Evolutionary conservation across 2,888 invertebrate species (phyloP), one percentile per base, ranked within the genome.

Genomic region (Cephus pygmeus): DNA sequence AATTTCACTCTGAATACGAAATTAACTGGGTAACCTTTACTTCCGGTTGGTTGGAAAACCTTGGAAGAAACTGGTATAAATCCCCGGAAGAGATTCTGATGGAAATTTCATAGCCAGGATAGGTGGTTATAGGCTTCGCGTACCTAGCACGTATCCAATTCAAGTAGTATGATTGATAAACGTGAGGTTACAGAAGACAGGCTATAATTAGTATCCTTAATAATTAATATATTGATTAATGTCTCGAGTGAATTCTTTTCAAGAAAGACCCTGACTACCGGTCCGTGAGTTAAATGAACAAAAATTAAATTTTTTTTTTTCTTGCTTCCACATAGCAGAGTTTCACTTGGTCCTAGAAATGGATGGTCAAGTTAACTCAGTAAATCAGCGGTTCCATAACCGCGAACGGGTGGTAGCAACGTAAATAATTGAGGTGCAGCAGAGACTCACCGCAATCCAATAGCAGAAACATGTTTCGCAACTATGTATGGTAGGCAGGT

Each of bases 381-480:
- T 85, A 85, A 85, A 85, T 85, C 85, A 85, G 83, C 75, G 82
- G 81, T 85, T 84, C 82, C 82, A 85, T 85, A 84, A 85, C 83
- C 77, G 83, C 81, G 80, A 85, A 83, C 81, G 78, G 80, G 74
- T 79, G 80, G 77, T 81, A 77, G 79, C 76, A 36, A 77, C 79
- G 84, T 83, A 84, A 83, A 85, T 84, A 85, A 85, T 78, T 79
- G 83, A 79, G 79, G 76, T 75, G 77, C 78, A 78, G 80, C 82
- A 84, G 56, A 56, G 56, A 56, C 82, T 78, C 77, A 75, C 75
- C 79, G 84, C 82, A 82, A 84, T 84, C 79, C 81, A 83, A 84
- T 84, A 84, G 81, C 81, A 80, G 75, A 75, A 82, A 79, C 78
- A 79, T 73, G 23, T 56, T 56, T 56, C 56, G 56, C 9, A 23